Base-by-base conservation (phyloP, 2,888 invertebrate genomes). In the Tanytarsus gracilentus region DNA sequence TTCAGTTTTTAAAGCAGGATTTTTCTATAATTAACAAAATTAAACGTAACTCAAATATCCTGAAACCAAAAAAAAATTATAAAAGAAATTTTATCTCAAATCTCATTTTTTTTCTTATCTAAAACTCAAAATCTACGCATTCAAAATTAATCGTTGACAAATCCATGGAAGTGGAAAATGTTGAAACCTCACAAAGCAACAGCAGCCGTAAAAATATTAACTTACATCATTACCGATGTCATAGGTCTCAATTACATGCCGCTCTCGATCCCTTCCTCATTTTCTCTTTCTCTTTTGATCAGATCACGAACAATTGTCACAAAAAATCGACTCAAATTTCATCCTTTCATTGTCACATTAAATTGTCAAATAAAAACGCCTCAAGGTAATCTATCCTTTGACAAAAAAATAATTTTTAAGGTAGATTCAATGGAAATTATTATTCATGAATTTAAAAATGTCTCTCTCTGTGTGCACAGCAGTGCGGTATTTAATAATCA, bases 161-260 rank as follows among this genome's bases (percentile, higher is more conserved):
- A n/a, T n/a, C n/a, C n/a, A n/a, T n/a, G n/a, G n/a, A 44, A 44
- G 4, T 18, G n/a, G n/a, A n/a, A n/a, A n/a, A 18, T 14, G 6
- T 40, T 40, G 3, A 18, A 3, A 40, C 16, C 9, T 9, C 44
- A 36, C 36, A 44, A 9, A 44, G 18, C 18, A 44, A 44, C 23
- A 23, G 23, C 18, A 40, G 18, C n/a, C 3, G 16, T 9, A 40
- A 44, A 44, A 23, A 44, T 44, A 44, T 44, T 44, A 44, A 44
- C 23, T 44, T 44, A 44, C 44, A 44, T 44, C 44, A 44, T 44
- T 44, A 44, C 33, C n/a, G n/a, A 44, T 44, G 44, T 23, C 44
- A 44, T 18, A 44, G 21, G 44, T 44, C 9, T 44, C 44, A 44
- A 44, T 44, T 44, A 44, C 44, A 44, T 11, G 4, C 4, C 18